phyloP scores from a whole-genome alignment of 2,113 vertebrate species.

The Verasper variegatus region DNA sequence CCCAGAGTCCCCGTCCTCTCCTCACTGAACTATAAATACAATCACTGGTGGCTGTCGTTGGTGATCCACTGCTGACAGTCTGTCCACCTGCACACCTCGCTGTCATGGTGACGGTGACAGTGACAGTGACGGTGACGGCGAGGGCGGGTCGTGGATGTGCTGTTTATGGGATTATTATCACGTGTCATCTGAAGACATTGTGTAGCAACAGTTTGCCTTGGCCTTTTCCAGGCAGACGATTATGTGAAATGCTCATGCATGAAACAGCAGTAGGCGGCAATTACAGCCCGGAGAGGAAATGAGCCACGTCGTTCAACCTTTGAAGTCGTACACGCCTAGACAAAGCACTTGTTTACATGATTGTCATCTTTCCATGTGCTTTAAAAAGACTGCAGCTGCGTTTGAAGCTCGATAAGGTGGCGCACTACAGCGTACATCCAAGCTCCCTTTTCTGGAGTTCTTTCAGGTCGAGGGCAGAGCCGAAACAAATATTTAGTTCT shows the following conservation, averaged over 20 bases:
- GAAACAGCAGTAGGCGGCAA: constrained; percentile 37
- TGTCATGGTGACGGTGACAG: background rate
- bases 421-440: background rate
- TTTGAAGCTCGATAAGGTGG: constrained; percentile 28
- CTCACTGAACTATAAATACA: constrained; percentile 22
- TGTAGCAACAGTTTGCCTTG: constrained; percentile 17
- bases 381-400: constrained; percentile 21
- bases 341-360: constrained; percentile 50
- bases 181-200: constrained; percentile 31
- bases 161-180: constrained; percentile 35
- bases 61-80: constrained; percentile 4
- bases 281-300: constrained; percentile 54
- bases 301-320: constrained; percentile 12
- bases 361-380: constrained; percentile 39
- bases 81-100: constrained; percentile 5
- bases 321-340: constrained; percentile 44
- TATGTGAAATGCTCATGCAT: constrained; percentile 44
- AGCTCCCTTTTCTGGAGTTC: background rate
- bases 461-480: background rate
- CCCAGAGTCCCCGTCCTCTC: background rate
- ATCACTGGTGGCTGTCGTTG: constrained; percentile 1
- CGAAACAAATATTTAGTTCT: background rate
- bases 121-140: rapidly evolving
- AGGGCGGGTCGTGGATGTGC: constrained; percentile 21
- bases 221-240: constrained; percentile 50